These are phyloP conservation scores for Dermochelys coriacea DNA, from an alignment of 2,797 vertebrate species.

Conservation along the genomic window DNA sequence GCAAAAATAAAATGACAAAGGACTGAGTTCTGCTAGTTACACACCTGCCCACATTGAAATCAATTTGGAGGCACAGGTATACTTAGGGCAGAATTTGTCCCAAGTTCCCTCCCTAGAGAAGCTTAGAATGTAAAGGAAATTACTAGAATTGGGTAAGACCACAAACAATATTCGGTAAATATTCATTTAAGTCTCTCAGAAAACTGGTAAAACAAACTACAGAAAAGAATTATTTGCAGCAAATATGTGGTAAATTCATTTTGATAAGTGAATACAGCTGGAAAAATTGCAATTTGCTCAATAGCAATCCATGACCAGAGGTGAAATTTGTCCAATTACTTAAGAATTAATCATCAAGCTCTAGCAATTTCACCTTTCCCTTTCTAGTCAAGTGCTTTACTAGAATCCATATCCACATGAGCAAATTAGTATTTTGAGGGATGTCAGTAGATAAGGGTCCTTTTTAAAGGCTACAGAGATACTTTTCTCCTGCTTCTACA, in stretches of 20 bases:
- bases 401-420: background rate
- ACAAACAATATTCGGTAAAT: background rate
- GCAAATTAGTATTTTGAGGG: background rate
- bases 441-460: background rate
- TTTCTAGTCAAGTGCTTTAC: background rate
- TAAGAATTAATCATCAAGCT: background rate
- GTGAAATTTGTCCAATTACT: background rate
- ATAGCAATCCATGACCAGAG: background rate
- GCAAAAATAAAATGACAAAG: background rate
- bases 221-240: background rate
- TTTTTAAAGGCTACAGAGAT: background rate
- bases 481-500: background rate
- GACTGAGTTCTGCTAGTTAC: background rate
- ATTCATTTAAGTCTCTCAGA: background rate
- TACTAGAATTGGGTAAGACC: background rate
- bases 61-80: background rate
- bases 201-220: background rate
- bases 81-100: background rate
- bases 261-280: background rate
- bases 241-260: background rate
- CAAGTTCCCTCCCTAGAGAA: background rate
- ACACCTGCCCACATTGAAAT: background rate
- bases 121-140: background rate
- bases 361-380: background rate
- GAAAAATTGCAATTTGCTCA: background rate